These are phyloP conservation scores for Microctonus aethiopoides DNA, from an alignment of 2,888 invertebrate species.

Conservation along the genomic window DNA sequence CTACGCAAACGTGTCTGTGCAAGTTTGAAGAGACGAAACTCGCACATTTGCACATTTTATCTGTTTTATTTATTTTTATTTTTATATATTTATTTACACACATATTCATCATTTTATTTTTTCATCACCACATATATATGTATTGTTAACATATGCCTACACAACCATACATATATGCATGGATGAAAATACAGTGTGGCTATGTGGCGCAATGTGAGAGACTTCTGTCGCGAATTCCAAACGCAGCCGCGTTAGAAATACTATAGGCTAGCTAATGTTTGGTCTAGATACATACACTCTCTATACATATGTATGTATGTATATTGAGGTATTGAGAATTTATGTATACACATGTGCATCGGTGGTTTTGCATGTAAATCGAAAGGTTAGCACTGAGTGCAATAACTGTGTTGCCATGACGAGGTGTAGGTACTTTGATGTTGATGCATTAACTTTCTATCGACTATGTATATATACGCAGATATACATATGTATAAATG, in stretches of 20 bases:
- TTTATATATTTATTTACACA: background rate
- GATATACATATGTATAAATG: conserved; percentile 2
- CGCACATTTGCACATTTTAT: background rate
- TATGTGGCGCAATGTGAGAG: no score
- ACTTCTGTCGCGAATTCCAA: no score
- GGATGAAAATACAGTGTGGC: no score
- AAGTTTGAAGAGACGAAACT: background rate
- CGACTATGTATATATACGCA: conserved; percentile 1
- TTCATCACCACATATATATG: background rate
- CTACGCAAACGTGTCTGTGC: background rate
- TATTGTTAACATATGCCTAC: conserved; percentile 3
- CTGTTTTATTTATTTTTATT: background rate
- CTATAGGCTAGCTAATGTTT: no score
- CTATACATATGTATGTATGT: background rate
- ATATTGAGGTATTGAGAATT: background rate
- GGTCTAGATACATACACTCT: no score
- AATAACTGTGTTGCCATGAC: conserved; percentile 55
- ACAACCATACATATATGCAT: background rate
- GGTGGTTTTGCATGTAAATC: conserved; percentile 22
- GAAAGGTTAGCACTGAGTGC: conserved; percentile 53
- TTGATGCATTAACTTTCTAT: conserved; percentile 62
- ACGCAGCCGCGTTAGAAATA: no score
- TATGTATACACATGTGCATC: conserved; percentile 5
- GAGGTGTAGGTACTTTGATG: conserved; percentile 58
- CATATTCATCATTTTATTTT: background rate